Evolutionary conservation across 2,888 invertebrate genomes (phyloP).

Genomic region (Apoda limacodes): DNA sequence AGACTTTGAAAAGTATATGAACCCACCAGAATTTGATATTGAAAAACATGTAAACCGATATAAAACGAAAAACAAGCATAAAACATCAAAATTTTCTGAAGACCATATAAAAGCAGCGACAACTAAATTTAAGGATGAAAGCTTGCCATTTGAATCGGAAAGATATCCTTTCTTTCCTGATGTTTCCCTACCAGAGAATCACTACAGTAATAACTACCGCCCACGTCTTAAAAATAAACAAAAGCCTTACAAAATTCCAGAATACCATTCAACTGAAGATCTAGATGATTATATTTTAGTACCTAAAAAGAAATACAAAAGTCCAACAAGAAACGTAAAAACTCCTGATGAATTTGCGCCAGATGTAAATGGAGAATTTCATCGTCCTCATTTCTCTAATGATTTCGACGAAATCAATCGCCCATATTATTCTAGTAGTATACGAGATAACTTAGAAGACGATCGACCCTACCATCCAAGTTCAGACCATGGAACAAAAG

Average conservation of each 20-base stretch:
- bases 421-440: not conserved
- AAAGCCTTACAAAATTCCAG: constrained; percentile 39
- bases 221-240: constrained; percentile 46
- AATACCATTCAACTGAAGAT: constrained; percentile 36
- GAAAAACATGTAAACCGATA: constrained; percentile 39
- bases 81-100: constrained; percentile 33
- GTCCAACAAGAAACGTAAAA: constrained; percentile 34
- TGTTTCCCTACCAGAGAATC: constrained; percentile 31
- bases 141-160: constrained; percentile 15
- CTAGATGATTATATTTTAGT: constrained; percentile 51
- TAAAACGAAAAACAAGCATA: constrained; percentile 28
- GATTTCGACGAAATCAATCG: constrained; percentile 39
- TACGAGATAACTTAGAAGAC: constrained; percentile 42
- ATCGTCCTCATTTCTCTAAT: constrained; percentile 32
- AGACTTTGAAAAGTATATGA: constrained; percentile 41
- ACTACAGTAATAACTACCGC: constrained; percentile 36
- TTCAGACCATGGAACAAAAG: constrained; percentile 32
- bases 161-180: constrained; percentile 39
- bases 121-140: constrained; percentile 19
- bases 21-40: constrained; percentile 37
- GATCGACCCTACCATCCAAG: constrained; percentile 34
- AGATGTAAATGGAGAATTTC: constrained; percentile 45
- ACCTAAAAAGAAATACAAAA: constrained; percentile 53
- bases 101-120: constrained; percentile 30
- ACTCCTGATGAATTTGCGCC: constrained; percentile 37